Conservation (phyloP, 2,888 invertebrate species). For the Archips crataeganus region DNA sequence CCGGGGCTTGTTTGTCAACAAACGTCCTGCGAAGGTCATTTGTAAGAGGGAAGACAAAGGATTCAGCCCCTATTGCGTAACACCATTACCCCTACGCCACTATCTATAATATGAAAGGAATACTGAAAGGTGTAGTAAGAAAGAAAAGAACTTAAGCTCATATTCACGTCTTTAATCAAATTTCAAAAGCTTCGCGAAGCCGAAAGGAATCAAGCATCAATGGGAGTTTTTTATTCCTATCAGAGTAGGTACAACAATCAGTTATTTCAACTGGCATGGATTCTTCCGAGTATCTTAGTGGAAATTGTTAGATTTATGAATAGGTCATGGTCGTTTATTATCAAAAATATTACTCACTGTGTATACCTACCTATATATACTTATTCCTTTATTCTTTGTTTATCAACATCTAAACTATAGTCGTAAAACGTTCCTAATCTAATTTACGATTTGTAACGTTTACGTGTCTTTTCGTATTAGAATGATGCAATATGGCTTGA, state of each 20-base stretch:
- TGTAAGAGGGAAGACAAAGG: conserved; percentile 75
- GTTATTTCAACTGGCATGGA: conserved; percentile 26
- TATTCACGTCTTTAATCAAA: not conserved
- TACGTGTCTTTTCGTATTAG: conserved; percentile 31
- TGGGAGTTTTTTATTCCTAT: conserved; percentile 20
- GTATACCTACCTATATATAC: not conserved
- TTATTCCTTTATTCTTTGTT: conserved; percentile 1
- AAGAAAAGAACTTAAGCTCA: not conserved
- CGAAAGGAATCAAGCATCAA: conserved; percentile 13
- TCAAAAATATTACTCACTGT: not conserved
- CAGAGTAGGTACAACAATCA: not conserved
- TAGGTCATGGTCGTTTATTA: conserved; percentile 19
- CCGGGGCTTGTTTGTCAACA: conserved; percentile 83
- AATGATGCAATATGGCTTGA: conserved; percentile 36
- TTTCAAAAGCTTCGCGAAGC: not conserved
- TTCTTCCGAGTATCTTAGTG: conserved; percentile 30
- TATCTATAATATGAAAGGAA: conserved; percentile 21
- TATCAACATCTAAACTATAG: not conserved
- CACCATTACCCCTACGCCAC: conserved; percentile 45
- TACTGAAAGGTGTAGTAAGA: conserved; percentile 17
- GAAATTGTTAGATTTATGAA: not conserved
- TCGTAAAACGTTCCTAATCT: conserved; percentile 9
- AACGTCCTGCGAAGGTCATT: conserved; percentile 82
- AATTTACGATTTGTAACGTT: conserved; percentile 28
- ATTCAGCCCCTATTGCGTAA: conserved; percentile 62